A percentile compares a stretch with the other conserved stretches of the same genome.
phyloP scores from a whole-genome alignment of 2,888 invertebrate species.

The Loripinus fragilis region DNA sequence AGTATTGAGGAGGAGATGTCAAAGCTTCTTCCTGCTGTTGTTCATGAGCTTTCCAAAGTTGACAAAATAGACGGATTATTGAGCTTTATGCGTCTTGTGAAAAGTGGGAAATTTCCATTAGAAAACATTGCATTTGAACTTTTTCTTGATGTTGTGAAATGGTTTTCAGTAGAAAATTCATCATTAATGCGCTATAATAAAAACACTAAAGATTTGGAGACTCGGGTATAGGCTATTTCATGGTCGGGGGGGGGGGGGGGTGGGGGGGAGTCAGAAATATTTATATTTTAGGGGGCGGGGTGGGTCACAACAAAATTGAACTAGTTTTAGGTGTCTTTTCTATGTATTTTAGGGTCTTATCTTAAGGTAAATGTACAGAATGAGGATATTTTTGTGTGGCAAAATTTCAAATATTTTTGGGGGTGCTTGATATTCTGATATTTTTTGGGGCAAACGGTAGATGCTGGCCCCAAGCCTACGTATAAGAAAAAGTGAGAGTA shows the following conservation, averaged over 20 bases:
- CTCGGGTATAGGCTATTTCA: conserved; percentile 44
- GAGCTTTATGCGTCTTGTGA: neutral
- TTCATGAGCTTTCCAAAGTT: neutral
- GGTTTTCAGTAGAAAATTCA: conserved; percentile 29
- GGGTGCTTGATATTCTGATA: too few relatives aligned
- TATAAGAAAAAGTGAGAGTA: too few relatives aligned
- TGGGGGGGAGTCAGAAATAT: too few relatives aligned
- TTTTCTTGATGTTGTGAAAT: conserved; percentile 36
- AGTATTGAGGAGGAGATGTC: neutral
- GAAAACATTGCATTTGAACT: conserved; percentile 41
- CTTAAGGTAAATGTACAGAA: neutral
- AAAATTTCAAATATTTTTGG: too few relatives aligned
- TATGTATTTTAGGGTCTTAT: too few relatives aligned
- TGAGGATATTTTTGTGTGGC: neutral
- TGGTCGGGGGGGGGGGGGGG: conserved; percentile 26
- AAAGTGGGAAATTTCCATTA: conserved; percentile 23
- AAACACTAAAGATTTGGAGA: conserved; percentile 51
- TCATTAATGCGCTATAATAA: conserved; percentile 40
- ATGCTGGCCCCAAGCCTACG: too few relatives aligned
- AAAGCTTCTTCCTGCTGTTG: neutral
- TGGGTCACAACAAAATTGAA: too few relatives aligned
- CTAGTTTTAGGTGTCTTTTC: too few relatives aligned
- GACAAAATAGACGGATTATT: neutral
- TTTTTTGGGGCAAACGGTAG: too few relatives aligned
- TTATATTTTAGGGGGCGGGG: too few relatives aligned